Evolutionary conservation across 1,140 invertebrate genomes (phyloP).

Genomic region (Araneus ventricosus): DNA sequence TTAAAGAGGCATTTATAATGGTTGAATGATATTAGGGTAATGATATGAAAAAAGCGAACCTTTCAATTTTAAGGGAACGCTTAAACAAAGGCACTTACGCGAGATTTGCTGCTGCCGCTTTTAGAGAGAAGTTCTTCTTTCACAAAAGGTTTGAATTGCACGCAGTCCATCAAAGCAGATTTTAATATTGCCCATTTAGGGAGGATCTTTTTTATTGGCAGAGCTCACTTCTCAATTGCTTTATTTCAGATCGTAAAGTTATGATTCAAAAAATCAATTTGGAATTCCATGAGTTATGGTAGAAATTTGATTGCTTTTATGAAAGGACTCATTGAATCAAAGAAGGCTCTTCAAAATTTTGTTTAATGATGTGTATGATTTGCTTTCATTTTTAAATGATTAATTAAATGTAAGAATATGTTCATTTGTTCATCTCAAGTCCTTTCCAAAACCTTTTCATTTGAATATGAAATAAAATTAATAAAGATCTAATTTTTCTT

Average conservation of each 20-base stretch:
- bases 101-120: not conserved
- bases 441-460: too few species aligned
- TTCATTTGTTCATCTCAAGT: too few species aligned
- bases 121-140: not conserved
- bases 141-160: not conserved
- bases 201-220: not conserved
- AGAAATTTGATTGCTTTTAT: not conserved
- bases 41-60: slow-evolving; percentile 22
- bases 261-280: not conserved
- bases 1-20: slow-evolving; percentile 31
- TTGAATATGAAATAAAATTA: too few species aligned
- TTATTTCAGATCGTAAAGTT: not conserved
- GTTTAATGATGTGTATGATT: not conserved
- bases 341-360: not conserved
- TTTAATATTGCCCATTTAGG: not conserved
- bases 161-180: not conserved
- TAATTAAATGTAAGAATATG: not conserved
- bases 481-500: too few species aligned
- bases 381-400: not conserved
- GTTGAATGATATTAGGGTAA: slow-evolving; percentile 42
- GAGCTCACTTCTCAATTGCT: not conserved
- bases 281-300: not conserved
- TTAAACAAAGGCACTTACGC: not conserved
- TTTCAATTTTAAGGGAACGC: not conserved
- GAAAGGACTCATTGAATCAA: not conserved